A percentile compares a stretch with the other conserved stretches of the same genome.
These are phyloP conservation scores for Ochropacha duplaris DNA, from an alignment of 2,888 invertebrate genomes.

Conservation along the genomic window DNA sequence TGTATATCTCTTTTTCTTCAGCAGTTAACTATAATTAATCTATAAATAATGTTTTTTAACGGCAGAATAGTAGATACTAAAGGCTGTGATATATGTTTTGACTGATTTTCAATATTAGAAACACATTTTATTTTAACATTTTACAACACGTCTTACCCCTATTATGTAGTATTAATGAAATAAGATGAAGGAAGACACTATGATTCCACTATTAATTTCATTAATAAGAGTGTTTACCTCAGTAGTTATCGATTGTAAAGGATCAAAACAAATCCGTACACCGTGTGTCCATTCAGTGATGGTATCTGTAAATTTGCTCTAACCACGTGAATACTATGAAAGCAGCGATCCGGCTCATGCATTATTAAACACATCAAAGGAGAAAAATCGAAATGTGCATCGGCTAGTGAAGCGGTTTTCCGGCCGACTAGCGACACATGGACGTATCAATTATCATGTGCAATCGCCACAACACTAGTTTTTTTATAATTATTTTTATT, in stretches of 20 bases:
- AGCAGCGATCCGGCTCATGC: constrained; percentile 68
- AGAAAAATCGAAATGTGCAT: constrained; percentile 81
- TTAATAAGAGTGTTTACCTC: not conserved
- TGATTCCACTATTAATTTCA: too few species aligned
- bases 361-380: constrained; percentile 83
- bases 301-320: constrained; percentile 17
- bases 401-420: constrained; percentile 78
- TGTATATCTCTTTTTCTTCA: too few species aligned
- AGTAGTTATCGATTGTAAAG: constrained; percentile 6
- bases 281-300: constrained; percentile 17
- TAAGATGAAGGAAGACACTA: too few species aligned
- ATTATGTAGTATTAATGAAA: too few species aligned
- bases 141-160: too few species aligned
- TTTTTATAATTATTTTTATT: not conserved
- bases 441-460: constrained; percentile 73
- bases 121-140: too few species aligned
- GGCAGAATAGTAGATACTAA: too few species aligned
- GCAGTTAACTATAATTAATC: too few species aligned
- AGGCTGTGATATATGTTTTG: too few species aligned
- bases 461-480: constrained; percentile 30
- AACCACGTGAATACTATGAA: constrained; percentile 38
- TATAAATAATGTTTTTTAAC: too few species aligned
- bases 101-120: too few species aligned
- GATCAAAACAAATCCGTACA: constrained; percentile 28
- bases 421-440: constrained; percentile 70